These are phyloP conservation scores for Serranus cabrilla DNA, from an alignment of 2,797 vertebrate genomes.

Conservation along the genomic window DNA sequence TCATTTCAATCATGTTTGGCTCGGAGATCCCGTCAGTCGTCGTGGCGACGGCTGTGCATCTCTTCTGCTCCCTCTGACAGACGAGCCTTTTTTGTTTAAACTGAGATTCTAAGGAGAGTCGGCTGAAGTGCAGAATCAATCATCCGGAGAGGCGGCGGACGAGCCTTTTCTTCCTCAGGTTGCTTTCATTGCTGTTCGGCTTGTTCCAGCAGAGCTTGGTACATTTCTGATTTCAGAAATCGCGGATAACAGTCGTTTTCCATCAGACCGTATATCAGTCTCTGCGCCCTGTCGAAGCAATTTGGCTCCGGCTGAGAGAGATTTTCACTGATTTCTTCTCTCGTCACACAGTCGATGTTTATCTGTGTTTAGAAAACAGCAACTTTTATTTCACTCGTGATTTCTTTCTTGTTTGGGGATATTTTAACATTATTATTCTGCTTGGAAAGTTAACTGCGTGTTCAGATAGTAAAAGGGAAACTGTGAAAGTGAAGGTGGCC, in stretches of 20 bases:
- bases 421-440: slow-evolving; percentile 26
- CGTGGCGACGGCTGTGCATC: neutral
- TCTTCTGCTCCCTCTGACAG: slow-evolving; percentile 42
- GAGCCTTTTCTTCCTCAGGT: slow-evolving; percentile 1
- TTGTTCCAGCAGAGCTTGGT: slow-evolving; percentile 85
- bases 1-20: slow-evolving; percentile 52
- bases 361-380: slow-evolving; percentile 84
- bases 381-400: slow-evolving; percentile 55
- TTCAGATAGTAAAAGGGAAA: slow-evolving; percentile 10
- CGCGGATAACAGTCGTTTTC: slow-evolving; percentile 92
- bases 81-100: slow-evolving; percentile 38
- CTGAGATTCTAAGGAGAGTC: slow-evolving; percentile 43
- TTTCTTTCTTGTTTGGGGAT: slow-evolving; percentile 18
- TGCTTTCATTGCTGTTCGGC: slow-evolving; percentile 83
- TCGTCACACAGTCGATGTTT: slow-evolving; percentile 92
- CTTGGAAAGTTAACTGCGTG: slow-evolving; percentile 18
- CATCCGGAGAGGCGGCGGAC: slow-evolving; percentile 28
- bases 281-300: slow-evolving; percentile 91
- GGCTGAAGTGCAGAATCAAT: slow-evolving; percentile 61
- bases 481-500: neutral
- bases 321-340: slow-evolving; percentile 85
- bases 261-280: slow-evolving; percentile 89
- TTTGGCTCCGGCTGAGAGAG: slow-evolving; percentile 85
- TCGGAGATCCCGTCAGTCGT: slow-evolving; percentile 34
- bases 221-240: slow-evolving; percentile 91